Evolutionary conservation across 2,888 invertebrate genomes (phyloP).

Genomic region (Plagiodera versicolora): DNA sequence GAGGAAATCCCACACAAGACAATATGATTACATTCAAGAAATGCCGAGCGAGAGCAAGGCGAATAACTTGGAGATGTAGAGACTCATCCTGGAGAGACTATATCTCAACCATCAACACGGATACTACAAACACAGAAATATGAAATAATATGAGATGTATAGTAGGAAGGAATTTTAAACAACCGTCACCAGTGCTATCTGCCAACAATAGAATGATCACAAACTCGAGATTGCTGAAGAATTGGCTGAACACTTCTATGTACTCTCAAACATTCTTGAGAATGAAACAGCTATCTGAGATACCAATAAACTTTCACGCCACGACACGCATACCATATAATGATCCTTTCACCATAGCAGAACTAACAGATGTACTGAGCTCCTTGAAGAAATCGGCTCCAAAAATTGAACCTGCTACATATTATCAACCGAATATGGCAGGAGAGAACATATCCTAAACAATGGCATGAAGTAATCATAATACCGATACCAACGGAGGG

Average conservation of each 20-base stretch:
- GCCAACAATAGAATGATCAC: slow-evolving; percentile 1
- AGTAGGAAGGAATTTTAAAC: not conserved
- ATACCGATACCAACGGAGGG: slow-evolving; percentile 11
- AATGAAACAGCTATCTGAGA: not conserved
- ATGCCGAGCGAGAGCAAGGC: not conserved
- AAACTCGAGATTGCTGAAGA: not conserved
- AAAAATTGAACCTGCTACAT: not conserved
- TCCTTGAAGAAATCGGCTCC: not conserved
- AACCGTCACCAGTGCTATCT: slow-evolving; percentile 3
- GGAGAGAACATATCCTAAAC: not conserved
- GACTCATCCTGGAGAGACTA: not conserved
- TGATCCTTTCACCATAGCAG: not conserved
- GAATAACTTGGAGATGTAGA: not conserved
- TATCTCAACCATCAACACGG: not conserved
- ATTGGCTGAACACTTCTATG: not conserved
- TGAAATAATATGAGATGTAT: slow-evolving; percentile 6
- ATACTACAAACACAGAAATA: slow-evolving; percentile 1
- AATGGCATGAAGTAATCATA: slow-evolving; percentile 12
- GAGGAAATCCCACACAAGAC: slow-evolving; percentile 3
- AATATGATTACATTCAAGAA: slow-evolving; percentile 1
- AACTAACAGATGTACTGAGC: not conserved
- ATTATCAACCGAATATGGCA: slow-evolving; percentile 13
- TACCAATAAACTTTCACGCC: too few relatives aligned
- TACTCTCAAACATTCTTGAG: not conserved
- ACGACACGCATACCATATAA: too few relatives aligned